Evolutionary conservation across 2,888 invertebrate species (phyloP).

Genomic region (Apamea sordens): DNA sequence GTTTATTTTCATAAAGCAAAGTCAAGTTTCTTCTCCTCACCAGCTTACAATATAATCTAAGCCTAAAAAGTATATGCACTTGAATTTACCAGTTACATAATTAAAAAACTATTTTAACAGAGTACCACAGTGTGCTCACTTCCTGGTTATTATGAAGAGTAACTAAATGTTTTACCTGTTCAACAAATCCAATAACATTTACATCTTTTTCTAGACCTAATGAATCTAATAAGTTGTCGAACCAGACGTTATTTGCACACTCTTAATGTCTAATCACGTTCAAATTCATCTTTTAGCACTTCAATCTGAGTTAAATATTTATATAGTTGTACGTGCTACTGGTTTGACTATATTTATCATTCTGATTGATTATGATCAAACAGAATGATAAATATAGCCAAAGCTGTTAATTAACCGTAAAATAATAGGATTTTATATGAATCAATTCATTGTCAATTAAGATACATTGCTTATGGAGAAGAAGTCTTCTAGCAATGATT

Average conservation of each 20-base stretch:
- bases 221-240: conserved; percentile 33
- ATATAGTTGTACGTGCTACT: conserved; percentile 45
- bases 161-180: conserved; percentile 12
- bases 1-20: neutral
- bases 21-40: neutral
- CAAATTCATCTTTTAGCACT: conserved; percentile 42
- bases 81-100: neutral
- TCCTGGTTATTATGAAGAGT: neutral
- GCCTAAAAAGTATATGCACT: neutral
- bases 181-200: conserved; percentile 14
- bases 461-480: neutral
- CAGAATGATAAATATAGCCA: no score
- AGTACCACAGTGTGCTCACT: no score
- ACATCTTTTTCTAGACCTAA: conserved; percentile 3
- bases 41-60: neutral
- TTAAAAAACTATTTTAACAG: neutral
- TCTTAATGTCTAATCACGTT: conserved; percentile 26
- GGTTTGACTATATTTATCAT: conserved; percentile 8
- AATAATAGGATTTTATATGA: neutral
- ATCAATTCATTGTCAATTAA: neutral
- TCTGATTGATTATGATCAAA: neutral
- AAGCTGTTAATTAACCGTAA: neutral
- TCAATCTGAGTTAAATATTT: conserved; percentile 38
- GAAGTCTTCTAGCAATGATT: neutral
- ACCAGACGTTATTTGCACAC: conserved; percentile 37